Conservation (phyloP, 1,140 invertebrate species). For the Lucilia cuprina region DNA sequence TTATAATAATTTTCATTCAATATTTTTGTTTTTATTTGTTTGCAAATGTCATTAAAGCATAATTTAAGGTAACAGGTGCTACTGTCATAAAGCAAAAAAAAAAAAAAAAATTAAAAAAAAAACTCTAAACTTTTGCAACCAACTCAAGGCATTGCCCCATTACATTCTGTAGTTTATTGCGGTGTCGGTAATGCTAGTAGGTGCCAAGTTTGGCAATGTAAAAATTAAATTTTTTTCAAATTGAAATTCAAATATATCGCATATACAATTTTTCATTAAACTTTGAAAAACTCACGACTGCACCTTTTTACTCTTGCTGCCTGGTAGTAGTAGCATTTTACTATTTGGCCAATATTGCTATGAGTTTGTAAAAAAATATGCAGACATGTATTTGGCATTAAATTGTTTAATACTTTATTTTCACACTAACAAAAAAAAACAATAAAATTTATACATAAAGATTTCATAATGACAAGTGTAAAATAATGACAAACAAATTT, state of each 20-base stretch:
- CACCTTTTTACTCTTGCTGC: no score
- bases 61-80: slow-evolving; percentile 1
- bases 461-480: background rate
- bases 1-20: background rate
- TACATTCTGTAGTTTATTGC: no score
- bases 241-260: background rate
- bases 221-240: background rate
- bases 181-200: background rate
- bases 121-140: background rate
- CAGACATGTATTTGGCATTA: background rate
- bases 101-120: no score
- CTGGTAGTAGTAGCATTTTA: background rate
- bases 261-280: background rate
- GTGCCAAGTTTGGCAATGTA: background rate
- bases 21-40: background rate
- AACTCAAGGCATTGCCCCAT: no score
- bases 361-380: background rate
- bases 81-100: no score
- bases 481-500: background rate
- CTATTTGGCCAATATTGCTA: background rate
- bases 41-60: background rate
- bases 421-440: background rate
- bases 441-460: background rate
- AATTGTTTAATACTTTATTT: no score
- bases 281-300: no score